Conservation (phyloP, 2,888 invertebrate species). For the Epistrophe grossulariae region DNA sequence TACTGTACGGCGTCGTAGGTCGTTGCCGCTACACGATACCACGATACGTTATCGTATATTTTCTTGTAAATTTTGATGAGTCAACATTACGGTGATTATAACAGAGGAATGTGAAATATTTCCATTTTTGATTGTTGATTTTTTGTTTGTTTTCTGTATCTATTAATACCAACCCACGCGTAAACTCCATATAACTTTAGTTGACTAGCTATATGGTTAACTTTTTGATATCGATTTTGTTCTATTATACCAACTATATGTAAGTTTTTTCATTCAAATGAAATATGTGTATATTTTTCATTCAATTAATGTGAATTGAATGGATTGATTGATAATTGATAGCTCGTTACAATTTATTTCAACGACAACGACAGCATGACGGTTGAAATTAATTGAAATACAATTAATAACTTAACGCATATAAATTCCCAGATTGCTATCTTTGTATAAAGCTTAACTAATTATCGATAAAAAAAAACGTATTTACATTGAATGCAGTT, state of each 20-base stretch:
- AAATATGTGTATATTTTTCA: conserved; percentile 8
- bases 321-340: conserved; percentile 33
- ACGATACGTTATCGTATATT: conserved; percentile 22
- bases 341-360: conserved; percentile 15
- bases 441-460: background rate
- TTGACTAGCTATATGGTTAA: background rate
- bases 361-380: background rate
- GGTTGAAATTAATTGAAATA: conserved; percentile 4
- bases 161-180: background rate
- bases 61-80: conserved; percentile 41
- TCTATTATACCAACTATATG: background rate
- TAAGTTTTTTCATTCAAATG: background rate
- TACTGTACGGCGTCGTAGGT: background rate
- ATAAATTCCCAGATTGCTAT: background rate
- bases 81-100: conserved; percentile 53
- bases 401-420: conserved; percentile 9
- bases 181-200: background rate
- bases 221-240: conserved; percentile 12
- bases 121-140: background rate
- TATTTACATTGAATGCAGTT: no score
- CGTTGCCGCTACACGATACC: conserved; percentile 16
- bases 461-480: background rate
- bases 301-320: conserved; percentile 3
- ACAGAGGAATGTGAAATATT: conserved; percentile 54
- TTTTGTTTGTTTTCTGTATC: background rate